Conservation (phyloP, 2,888 invertebrate species). For the Colostygia pectinataria region DNA sequence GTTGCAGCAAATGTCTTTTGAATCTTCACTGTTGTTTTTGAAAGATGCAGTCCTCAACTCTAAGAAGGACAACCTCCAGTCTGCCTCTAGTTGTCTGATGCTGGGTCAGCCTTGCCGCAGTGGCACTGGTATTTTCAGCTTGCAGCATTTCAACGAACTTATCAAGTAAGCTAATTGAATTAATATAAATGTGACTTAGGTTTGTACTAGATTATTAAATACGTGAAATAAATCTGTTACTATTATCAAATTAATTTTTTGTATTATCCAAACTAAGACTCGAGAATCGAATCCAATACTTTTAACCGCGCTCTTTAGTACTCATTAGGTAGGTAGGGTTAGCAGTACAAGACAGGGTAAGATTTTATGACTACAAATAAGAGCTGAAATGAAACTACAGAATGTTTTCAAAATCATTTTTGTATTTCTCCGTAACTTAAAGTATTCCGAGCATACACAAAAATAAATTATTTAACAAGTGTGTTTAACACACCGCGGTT, state of each 20-base stretch:
- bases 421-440: slow-evolving; percentile 57
- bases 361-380: background rate
- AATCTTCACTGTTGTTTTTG: slow-evolving; percentile 94
- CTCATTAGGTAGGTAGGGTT: too few species aligned
- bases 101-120: slow-evolving; percentile 90
- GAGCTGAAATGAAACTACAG: slow-evolving; percentile 5
- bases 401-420: slow-evolving; percentile 45
- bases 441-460: slow-evolving; percentile 33
- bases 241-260: slow-evolving; percentile 5
- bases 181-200: too few species aligned
- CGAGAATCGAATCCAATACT: too few species aligned
- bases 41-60: slow-evolving; percentile 89
- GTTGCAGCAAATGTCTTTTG: slow-evolving; percentile 99
- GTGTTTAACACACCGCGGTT: slow-evolving; percentile 39
- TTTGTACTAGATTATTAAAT: background rate
- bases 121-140: slow-evolving; percentile 91
- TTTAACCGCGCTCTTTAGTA: too few species aligned
- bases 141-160: slow-evolving; percentile 59
- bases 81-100: slow-evolving; percentile 94
- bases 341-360: too few species aligned
- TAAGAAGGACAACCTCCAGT: slow-evolving; percentile 88
- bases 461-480: slow-evolving; percentile 23
- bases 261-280: background rate
- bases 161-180: slow-evolving; percentile 29
- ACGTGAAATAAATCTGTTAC: slow-evolving; percentile 14